Conservation (phyloP, 2,113 vertebrate species). For the Tragelaphus buxtoni region DNA sequence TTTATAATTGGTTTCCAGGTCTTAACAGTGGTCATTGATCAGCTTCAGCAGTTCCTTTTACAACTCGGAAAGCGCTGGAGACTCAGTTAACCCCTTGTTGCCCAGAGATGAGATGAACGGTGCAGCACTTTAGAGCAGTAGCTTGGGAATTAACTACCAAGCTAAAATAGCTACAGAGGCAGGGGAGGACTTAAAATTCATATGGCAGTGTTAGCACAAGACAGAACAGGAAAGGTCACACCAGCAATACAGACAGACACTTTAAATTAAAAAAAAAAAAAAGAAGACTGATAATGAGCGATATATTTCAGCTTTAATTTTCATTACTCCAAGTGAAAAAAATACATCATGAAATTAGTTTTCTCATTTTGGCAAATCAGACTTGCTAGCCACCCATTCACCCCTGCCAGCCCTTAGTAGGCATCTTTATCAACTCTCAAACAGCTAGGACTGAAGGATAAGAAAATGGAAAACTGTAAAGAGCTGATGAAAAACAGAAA, state of each 20-base stretch:
- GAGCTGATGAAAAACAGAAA: not conserved
- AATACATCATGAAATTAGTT: not conserved
- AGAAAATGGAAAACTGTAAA: not conserved
- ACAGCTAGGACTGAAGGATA: not conserved
- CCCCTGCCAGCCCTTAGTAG: not conserved
- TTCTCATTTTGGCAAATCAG: not conserved
- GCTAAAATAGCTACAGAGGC: not conserved
- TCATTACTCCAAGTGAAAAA: not conserved
- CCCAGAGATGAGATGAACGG: slow-evolving; percentile 31
- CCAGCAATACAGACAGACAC: not conserved
- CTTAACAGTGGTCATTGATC: slow-evolving; percentile 89
- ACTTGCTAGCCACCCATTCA: not conserved
- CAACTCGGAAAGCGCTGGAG: slow-evolving; percentile 77
- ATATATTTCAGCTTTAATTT: slow-evolving; percentile 32
- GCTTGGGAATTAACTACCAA: not conserved
- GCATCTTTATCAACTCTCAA: not conserved
- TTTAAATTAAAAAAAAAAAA: not conserved
- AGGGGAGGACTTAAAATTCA: slow-evolving; percentile 37
- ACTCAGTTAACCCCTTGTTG: slow-evolving; percentile 81
- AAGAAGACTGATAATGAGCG: not conserved
- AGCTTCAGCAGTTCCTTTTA: slow-evolving; percentile 87
- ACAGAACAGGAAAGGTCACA: not conserved
- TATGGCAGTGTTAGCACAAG: not conserved
- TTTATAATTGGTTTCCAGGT: slow-evolving; percentile 91
- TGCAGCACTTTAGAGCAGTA: not conserved